A percentile compares a stretch with the other conserved stretches of the same genome.
phyloP scores from a whole-genome alignment of 1,140 invertebrate species.

The Drosophila teissieri region DNA sequence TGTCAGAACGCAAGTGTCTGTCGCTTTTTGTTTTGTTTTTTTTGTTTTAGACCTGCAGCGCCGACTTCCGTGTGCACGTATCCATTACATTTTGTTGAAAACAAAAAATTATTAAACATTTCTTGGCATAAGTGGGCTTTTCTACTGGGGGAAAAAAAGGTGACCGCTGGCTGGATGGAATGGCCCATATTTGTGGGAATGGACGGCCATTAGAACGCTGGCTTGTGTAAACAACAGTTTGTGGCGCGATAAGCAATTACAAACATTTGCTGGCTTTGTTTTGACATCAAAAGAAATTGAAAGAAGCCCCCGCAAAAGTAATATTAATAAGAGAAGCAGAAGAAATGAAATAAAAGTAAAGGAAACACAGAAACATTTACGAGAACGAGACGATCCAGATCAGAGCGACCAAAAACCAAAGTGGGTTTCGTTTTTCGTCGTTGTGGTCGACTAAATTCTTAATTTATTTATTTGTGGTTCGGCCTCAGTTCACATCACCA shows the following conservation, averaged over 20 bases:
- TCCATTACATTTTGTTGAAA: conserved; percentile 72
- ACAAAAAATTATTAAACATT: conserved; percentile 48
- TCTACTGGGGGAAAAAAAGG: conserved; percentile 30
- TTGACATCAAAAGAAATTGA: conserved; percentile 77
- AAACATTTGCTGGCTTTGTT: conserved; percentile 63
- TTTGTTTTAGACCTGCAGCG: neutral
- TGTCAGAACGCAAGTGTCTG: conserved; percentile 15
- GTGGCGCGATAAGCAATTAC: conserved; percentile 68
- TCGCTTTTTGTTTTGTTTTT: neutral
- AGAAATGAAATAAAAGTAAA: conserved; percentile 2
- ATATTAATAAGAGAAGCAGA: conserved; percentile 50
- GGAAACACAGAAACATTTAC: neutral
- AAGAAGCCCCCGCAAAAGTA: conserved; percentile 55
- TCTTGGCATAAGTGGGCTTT: conserved; percentile 17
- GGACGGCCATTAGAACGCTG: neutral
- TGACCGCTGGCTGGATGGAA: conserved; percentile 18
- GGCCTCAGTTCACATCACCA: neutral
- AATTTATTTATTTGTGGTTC: conserved; percentile 66
- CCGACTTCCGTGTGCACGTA: conserved; percentile 18
- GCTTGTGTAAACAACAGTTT: conserved; percentile 6
- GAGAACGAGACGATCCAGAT: conserved; percentile 8
- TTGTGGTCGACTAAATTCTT: conserved; percentile 70
- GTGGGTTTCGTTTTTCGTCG: conserved; percentile 56
- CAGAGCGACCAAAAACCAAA: conserved; percentile 37
- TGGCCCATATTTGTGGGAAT: conserved; percentile 21